phyloP scores from a whole-genome alignment of 1,140 invertebrate genomes.

The Sitodiplosis mosellana region DNA sequence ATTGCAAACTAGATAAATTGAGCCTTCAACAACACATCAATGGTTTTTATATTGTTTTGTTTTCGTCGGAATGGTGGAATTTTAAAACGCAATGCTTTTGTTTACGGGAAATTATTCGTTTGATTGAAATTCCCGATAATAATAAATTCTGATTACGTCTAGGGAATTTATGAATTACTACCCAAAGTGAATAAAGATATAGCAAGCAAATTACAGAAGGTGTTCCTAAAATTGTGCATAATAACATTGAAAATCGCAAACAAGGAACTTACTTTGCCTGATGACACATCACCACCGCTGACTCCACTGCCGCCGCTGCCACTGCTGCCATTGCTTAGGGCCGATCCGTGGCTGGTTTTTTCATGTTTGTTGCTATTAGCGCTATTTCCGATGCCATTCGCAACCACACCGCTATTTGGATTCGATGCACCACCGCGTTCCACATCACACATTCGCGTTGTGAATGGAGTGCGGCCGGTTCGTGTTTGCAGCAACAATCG shows the following conservation, averaged over 20 bases:
- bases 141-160: no score
- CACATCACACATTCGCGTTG: conserved; percentile 4
- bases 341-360: neutral
- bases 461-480: conserved; percentile 1
- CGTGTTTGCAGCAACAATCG: conserved; percentile 4
- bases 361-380: neutral
- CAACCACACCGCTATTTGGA: neutral
- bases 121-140: no score
- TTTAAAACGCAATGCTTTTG: no score
- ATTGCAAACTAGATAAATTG: no score
- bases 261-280: neutral
- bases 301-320: neutral
- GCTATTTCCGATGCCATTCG: neutral
- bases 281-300: neutral
- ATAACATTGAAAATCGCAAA: neutral
- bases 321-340: neutral
- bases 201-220: neutral
- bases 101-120: no score
- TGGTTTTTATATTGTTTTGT: no score
- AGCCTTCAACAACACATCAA: no score
- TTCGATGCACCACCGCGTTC: conserved; percentile 1
- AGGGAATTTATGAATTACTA: neutral
- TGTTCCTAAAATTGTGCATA: neutral
- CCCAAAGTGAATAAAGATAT: neutral
- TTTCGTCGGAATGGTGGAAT: no score